These are phyloP conservation scores for Fragum sueziense DNA, from an alignment of 2,888 invertebrate species.

Conservation along the genomic window DNA sequence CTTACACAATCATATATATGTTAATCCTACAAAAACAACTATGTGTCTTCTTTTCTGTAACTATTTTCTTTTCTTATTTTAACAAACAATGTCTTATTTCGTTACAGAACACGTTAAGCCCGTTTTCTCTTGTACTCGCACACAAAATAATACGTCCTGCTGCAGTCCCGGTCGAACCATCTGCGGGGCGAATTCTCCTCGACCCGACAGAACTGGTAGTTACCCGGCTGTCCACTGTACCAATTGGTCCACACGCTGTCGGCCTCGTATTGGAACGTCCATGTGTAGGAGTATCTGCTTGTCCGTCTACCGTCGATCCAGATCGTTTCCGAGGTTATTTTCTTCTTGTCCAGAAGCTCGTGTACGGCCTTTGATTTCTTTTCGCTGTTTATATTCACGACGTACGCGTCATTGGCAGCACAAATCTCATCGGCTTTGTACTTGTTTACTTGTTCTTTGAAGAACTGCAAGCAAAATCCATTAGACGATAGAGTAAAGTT, in stretches of 20 bases:
- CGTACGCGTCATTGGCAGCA: neutral
- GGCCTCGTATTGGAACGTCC: neutral
- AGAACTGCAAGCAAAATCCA: slow-evolving; percentile 6
- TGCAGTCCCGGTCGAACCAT: slow-evolving; percentile 9
- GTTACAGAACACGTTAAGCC: neutral
- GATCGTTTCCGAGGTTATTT: neutral
- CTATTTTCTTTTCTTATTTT: too few relatives aligned
- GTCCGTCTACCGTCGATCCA: slow-evolving; percentile 12
- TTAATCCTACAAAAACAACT: too few relatives aligned
- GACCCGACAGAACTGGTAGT: neutral
- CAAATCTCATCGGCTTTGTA: neutral
- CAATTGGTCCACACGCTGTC: neutral
- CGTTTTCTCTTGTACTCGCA: neutral
- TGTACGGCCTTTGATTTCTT: slow-evolving; percentile 1
- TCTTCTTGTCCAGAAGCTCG: neutral
- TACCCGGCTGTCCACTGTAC: slow-evolving; percentile 4
- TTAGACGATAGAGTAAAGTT: neutral
- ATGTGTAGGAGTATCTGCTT: neutral
- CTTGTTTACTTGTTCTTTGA: neutral
- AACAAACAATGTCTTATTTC: too few relatives aligned
- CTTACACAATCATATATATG: too few relatives aligned
- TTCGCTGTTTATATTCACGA: slow-evolving; percentile 3
- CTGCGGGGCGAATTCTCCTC: neutral
- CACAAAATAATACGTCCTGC: neutral
- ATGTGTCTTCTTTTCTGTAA: too few relatives aligned